Evolutionary conservation across 2,888 invertebrate species (phyloP), one percentile per base, ranked within the genome.

Genomic region (Chrysolina oricalcia): DNA sequence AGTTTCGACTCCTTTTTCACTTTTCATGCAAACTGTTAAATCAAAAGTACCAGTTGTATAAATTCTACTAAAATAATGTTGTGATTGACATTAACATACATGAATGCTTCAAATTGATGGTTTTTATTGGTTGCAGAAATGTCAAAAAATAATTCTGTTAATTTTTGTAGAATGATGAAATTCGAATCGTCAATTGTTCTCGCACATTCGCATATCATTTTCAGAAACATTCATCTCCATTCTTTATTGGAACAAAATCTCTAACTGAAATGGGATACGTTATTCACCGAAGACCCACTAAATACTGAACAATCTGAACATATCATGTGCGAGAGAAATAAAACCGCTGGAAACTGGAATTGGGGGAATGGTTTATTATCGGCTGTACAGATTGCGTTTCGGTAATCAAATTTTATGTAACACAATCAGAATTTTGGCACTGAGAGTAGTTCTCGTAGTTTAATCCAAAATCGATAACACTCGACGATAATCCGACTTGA

Each of bases 321-420:
- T 53, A 53, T 53, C 53, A 53, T 53, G 17, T 53, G 53, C 11
- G 17, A 53, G 53, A 53, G 53, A 53, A 19, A 53, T 53, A 53
- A 53, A 53, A 53, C 19, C 53, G 53, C 19, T 53, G 53, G 53
- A 53, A 19, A 53, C 53, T 53, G 53, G 53, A 11, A 53, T 53
- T 19, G 53, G 53, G 53, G 53, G 53, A 53, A 53, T 53, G 53
- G 53, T 53, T 53, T 53, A 53, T 53, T 53, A 53, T 53, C 53
- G 53, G 19, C 53, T 53, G 53, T 53, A 53, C 53, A 53, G 53
- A 53, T 53, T 53, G 53, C 53, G 53, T 53, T 53, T 53, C 53
- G 53, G 53, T 53, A 53, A 53, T 53, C 53, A 53, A 53, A 53
- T 53, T 53, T 53, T 53, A 53, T 53, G 53, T 53, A 21, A 53